Evolutionary conservation across 2,113 vertebrate species (phyloP).

Genomic region (Rhodinocichla rosea): DNA sequence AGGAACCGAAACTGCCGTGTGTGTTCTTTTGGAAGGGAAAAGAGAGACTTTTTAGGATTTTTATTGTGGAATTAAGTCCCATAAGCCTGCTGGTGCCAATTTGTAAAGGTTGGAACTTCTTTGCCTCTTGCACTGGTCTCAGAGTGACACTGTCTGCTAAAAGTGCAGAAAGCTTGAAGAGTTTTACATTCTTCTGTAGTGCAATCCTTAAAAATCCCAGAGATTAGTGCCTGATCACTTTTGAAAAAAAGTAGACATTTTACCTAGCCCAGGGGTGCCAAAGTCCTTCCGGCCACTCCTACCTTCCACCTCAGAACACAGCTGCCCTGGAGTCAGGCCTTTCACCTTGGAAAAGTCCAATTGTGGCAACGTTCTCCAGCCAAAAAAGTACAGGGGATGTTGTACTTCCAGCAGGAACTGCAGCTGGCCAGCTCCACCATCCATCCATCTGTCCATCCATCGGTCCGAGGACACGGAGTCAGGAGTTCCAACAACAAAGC

Average conservation of each 20-base stretch:
- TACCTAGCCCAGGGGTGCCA: constrained; percentile 68
- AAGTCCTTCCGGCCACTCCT: constrained; percentile 52
- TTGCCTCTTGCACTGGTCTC: constrained; percentile 68
- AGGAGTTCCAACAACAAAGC: constrained; percentile 59
- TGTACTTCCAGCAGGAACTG: constrained; percentile 5
- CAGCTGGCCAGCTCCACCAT: constrained; percentile 31
- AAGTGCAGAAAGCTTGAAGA: constrained; percentile 65
- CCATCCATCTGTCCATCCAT: neutral
- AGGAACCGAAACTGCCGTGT: constrained; percentile 57
- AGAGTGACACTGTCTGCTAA: constrained; percentile 60
- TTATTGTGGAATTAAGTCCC: neutral
- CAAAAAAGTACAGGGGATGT: neutral
- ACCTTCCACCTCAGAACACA: constrained; percentile 41
- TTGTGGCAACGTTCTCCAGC: constrained; percentile 45
- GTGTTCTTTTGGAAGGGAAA: constrained; percentile 60
- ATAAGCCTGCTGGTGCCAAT: constrained; percentile 71
- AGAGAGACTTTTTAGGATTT: constrained; percentile 23
- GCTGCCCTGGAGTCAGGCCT: constrained; percentile 69
- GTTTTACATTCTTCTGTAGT: constrained; percentile 76
- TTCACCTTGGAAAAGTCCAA: constrained; percentile 53
- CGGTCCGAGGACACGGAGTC: neutral
- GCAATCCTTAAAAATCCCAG: constrained; percentile 77
- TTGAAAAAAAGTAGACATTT: constrained; percentile 66
- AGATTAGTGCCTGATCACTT: constrained; percentile 73
- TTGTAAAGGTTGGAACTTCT: constrained; percentile 25